Evolutionary conservation across 1,140 invertebrate genomes (phyloP), one percentile per base, ranked within the genome.

Genomic region (Aphelenchoides besseyi): DNA sequence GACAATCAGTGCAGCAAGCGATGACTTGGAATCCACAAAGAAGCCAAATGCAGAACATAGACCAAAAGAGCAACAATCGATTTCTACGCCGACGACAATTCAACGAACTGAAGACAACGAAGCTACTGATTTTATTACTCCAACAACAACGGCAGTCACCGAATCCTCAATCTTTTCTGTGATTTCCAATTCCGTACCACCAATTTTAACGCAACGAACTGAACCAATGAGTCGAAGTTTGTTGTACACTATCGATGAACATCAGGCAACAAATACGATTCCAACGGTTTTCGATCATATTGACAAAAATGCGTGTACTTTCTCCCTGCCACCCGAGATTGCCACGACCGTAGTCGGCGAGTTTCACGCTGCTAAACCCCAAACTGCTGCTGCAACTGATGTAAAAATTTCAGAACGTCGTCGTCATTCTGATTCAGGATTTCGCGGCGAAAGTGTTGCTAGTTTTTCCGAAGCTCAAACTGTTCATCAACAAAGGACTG

Each of bases 371-470:
- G 55, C 55, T 59, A 5, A 33, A 28, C 5, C 5, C 18, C 16
- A 59, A 8, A 8, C 26, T 18, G 18, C 32, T 59, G 5, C 55
- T 33, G n/a, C 37, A n/a, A n/a, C 12, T 8, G 55, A 59, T 18
- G 55, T 8, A 23, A 5, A 59, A 8, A 18, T 59, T 59, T 59
- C 18, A 64, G 36, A 66, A 23, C 32, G 63, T n/a, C 2, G 32
- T 12, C 63, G 36, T 29, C 63, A 66, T 53, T 66, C 63, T 16
- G 63, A 66, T 53, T 66, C 63, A 2, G 63, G 63, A 18, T 66
- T 66, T 33, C 30, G 63, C 30, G n/a, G n/a, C n/a, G 63, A 66
- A 30, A 41, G 36, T 53, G 36, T 37, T 29, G 63, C 36, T n/a
- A 66, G 30, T 33, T 66, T 37, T 23, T 36, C 30, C 1, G 16